Conservation (phyloP, 2,888 invertebrate species). For the Ashinkailepas kermadecensis region DNA sequence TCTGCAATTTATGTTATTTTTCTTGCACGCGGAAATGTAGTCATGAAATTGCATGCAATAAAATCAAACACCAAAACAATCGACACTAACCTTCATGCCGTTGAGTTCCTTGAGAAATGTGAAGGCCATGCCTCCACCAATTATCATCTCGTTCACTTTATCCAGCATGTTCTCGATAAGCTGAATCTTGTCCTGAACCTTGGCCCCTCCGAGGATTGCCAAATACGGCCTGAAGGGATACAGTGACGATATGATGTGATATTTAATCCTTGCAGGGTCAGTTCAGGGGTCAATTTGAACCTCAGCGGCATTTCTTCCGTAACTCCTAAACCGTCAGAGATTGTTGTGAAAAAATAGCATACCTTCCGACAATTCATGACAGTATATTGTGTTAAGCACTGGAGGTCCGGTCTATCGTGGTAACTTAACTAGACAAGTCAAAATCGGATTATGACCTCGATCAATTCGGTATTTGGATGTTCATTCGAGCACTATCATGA, state of each 20-base stretch:
- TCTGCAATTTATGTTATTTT: background rate
- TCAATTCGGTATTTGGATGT: background rate
- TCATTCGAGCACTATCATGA: background rate
- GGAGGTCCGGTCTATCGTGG: too few species aligned
- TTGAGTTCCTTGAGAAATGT: conserved; percentile 91
- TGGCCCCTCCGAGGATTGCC: conserved; percentile 97
- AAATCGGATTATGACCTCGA: background rate
- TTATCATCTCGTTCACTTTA: conserved; percentile 99
- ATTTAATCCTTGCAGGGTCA: background rate
- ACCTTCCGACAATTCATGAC: background rate
- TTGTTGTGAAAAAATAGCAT: background rate
- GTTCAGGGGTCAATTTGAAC: background rate
- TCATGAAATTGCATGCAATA: background rate
- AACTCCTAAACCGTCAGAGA: too few species aligned
- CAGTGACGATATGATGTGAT: background rate
- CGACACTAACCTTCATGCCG: conserved; percentile 57
- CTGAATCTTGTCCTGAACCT: conserved; percentile 97
- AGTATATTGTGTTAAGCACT: too few species aligned
- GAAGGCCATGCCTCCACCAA: conserved; percentile 99
- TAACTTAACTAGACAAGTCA: too few species aligned
- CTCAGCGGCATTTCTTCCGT: too few species aligned
- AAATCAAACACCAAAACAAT: background rate
- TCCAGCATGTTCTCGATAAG: conserved; percentile 94
- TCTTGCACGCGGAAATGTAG: too few species aligned
- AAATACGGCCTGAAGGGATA: conserved; percentile 67